Base-by-base conservation (phyloP, 2,113 vertebrate genomes). In the Leucopsar rothschildi region DNA sequence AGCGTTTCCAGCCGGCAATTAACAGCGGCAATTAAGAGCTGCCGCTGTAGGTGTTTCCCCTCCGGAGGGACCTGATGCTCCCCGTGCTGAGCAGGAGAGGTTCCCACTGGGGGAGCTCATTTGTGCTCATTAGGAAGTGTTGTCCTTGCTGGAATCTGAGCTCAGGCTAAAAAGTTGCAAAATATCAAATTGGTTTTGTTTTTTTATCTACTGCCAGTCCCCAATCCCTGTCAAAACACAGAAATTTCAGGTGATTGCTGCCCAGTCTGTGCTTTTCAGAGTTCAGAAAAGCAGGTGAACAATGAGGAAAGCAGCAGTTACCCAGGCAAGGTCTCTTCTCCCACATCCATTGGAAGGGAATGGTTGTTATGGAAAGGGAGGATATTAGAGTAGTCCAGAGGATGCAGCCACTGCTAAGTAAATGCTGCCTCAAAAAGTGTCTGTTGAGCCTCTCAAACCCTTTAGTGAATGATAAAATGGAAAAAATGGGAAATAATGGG, bases 21-120 rank as follows among this genome's bases (percentile, higher is more conserved):
- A 95, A 89, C 78, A 82, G 79, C 6, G 55, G 70, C 95, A 96
- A 94, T 97, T 95, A 95, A 63, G 78, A 90, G 78, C 14, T 90
- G 87, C 90, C 81, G 79, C 83, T 79, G 87, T 82, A 85, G 93
- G 91, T 95, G 91, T 93, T 96, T 94, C 87, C 66, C 87, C 42
- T 90, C 63, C n/a, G 17, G 55, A 80, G 82, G 59, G 81, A 93
- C 50, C 60, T 52, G 87, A 63, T 79, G 59, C 82, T 90, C 79
- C 72, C 84, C 87, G 12, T 80, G 94, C 93, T 93, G 93, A 90
- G 90, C 68, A 31, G 73, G 82, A 92, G 55, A 80, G 68, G 75
- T 94, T 81, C 93, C 76, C 56, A 44, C 92, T 15, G 59, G 81
- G 93, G 42, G 56, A 96, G 85, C 79, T 94, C 64, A 69, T 96